Evolutionary conservation across 2,113 vertebrate species (phyloP).

Genomic region (Xiphias gladius): DNA sequence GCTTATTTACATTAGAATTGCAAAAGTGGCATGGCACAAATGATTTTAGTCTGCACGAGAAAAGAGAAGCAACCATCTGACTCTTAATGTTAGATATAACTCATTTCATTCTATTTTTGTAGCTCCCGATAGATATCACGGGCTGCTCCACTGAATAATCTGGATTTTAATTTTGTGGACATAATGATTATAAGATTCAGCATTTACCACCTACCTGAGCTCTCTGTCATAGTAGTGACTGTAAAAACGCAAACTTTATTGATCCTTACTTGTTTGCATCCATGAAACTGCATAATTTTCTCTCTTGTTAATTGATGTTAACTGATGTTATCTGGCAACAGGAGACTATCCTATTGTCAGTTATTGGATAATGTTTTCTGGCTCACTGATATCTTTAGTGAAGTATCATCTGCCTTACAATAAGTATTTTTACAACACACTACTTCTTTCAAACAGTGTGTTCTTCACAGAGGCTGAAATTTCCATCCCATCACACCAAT

Average conservation of each 20-base stretch:
- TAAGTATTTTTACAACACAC: background rate
- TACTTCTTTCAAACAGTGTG: background rate
- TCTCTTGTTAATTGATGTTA: background rate
- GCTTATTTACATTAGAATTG: conserved; percentile 3
- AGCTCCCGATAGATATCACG: no score
- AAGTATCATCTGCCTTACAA: background rate
- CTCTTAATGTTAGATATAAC: background rate
- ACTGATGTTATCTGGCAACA: no score
- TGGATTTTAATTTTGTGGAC: background rate
- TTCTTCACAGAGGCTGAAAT: background rate
- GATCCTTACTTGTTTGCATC: no score
- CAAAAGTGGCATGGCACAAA: background rate
- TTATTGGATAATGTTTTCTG: background rate
- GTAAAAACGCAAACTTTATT: background rate
- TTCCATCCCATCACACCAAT: conserved; percentile 43
- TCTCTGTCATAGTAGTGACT: background rate
- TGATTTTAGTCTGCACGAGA: background rate
- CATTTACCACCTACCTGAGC: background rate
- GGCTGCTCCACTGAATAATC: background rate
- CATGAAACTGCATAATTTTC: background rate
- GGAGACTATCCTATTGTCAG: background rate
- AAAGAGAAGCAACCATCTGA: background rate
- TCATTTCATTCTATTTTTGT: no score
- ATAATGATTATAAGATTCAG: background rate
- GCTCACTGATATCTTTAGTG: no score